phyloP scores from a whole-genome alignment of 2,113 vertebrate genomes.

The Odontesthes bonariensis region DNA sequence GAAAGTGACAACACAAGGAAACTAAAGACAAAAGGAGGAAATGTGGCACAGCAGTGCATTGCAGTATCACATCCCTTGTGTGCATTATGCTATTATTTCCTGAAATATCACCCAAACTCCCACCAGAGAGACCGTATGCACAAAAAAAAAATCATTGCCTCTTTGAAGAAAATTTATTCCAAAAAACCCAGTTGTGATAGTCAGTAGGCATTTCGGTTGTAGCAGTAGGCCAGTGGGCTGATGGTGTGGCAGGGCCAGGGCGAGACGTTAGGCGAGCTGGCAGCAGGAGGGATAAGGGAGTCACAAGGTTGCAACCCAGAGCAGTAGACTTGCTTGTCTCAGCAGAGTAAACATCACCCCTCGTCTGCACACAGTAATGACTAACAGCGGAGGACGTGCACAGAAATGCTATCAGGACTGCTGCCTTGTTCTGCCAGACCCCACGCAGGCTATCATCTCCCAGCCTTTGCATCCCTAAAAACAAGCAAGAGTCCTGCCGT shows the following conservation, averaged over 20 bases:
- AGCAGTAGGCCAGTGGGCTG: constrained; percentile 36
- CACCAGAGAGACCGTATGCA: constrained; percentile 46
- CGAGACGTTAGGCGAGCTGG: constrained; percentile 74
- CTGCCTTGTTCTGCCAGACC: constrained; percentile 67
- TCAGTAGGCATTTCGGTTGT: constrained; percentile 35
- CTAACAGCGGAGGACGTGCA: constrained; percentile 80
- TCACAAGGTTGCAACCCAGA: constrained; percentile 83
- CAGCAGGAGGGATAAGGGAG: constrained; percentile 79
- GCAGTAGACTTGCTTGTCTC: constrained; percentile 83
- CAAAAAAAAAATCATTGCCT: constrained; percentile 28
- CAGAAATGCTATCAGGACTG: constrained; percentile 75
- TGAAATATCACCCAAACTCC: constrained; percentile 67
- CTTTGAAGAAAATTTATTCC: constrained; percentile 30
- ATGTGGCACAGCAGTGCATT: constrained; percentile 57
- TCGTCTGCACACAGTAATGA: constrained; percentile 84
- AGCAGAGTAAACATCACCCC: constrained; percentile 83
- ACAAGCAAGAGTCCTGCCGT: constrained; percentile 40
- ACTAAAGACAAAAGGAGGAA: constrained; percentile 65
- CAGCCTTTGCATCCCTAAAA: constrained; percentile 57
- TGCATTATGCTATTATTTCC: constrained; percentile 68
- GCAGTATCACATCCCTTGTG: constrained; percentile 66
- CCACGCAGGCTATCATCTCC: constrained; percentile 67
- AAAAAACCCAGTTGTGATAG: constrained; percentile 42
- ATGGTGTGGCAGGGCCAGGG: constrained; percentile 62
- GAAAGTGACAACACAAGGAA: constrained; percentile 70